Conservation (phyloP, 1,140 invertebrate genomes). For the Eubasilissa regina region DNA sequence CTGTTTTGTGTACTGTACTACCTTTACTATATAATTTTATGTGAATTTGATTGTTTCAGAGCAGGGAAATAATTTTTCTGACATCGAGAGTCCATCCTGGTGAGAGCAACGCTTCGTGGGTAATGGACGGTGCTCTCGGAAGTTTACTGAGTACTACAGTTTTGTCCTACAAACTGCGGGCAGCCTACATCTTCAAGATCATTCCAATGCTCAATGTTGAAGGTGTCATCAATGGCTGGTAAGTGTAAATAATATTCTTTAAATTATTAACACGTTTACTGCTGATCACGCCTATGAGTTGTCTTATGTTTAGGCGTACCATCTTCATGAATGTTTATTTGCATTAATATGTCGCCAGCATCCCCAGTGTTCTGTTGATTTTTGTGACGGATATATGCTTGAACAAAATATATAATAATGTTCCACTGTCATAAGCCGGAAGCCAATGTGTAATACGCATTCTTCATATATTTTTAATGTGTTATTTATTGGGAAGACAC, state of each 20-base stretch:
- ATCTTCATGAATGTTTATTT: neutral
- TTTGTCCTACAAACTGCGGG: constrained; percentile 76
- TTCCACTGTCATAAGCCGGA: too few relatives aligned
- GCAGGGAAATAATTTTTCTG: constrained; percentile 81
- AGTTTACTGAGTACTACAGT: constrained; percentile 77
- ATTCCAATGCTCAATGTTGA: constrained; percentile 92
- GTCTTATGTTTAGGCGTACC: neutral
- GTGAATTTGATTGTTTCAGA: constrained; percentile 65
- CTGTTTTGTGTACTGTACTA: too few relatives aligned
- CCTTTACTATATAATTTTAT: too few relatives aligned
- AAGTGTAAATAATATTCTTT: constrained; percentile 63
- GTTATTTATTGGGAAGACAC: too few relatives aligned
- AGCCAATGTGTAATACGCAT: too few relatives aligned
- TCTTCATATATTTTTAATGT: too few relatives aligned
- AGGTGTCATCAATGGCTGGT: constrained; percentile 92
- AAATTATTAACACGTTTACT: neutral
- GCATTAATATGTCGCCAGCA: too few relatives aligned
- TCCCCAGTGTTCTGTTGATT: too few relatives aligned
- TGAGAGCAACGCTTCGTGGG: constrained; percentile 91
- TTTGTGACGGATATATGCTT: too few relatives aligned
- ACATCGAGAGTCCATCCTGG: constrained; percentile 90
- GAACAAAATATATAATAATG: too few relatives aligned
- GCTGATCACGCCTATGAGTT: neutral
- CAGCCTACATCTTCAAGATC: constrained; percentile 88
- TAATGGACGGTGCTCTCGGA: constrained; percentile 88